phyloP scores from a whole-genome alignment of 1,140 invertebrate genomes.

The Hetaerina americana region DNA sequence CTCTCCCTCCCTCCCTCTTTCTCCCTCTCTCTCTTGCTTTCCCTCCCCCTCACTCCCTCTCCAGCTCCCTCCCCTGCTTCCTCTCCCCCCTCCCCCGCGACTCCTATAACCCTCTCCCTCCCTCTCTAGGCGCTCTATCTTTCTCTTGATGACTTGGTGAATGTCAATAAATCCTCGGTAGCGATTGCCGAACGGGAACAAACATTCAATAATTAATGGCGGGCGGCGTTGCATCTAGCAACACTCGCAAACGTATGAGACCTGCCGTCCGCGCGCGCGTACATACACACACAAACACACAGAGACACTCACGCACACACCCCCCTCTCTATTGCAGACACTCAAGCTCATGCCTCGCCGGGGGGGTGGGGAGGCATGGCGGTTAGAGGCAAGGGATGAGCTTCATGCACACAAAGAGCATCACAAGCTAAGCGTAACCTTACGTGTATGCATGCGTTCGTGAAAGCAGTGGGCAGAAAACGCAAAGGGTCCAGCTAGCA shows the following conservation, averaged over 20 bases:
- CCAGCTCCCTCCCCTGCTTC: neutral
- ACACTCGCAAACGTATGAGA: neutral
- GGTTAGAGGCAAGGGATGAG: too few relatives aligned
- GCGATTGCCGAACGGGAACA: neutral
- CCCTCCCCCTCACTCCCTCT: neutral
- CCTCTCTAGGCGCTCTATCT: too few relatives aligned
- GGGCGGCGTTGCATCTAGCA: neutral
- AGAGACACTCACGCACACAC: too few relatives aligned
- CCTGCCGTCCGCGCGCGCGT: neutral
- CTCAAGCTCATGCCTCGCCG: too few relatives aligned
- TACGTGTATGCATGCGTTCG: too few relatives aligned
- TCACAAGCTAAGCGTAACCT: neutral
- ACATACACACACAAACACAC: neutral
- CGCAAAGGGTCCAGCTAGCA: too few relatives aligned
- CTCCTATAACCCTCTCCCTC: too few relatives aligned
- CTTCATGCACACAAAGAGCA: neutral
- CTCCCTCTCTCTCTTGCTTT: too few relatives aligned
- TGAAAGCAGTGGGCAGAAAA: too few relatives aligned
- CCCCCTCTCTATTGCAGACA: too few relatives aligned
- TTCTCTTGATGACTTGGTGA: neutral
- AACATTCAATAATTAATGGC: neutral
- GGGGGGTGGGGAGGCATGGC: too few relatives aligned
- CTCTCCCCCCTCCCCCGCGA: neutral
- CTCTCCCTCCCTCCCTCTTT: neutral
- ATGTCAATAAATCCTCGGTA: neutral